Evolutionary conservation across 2,797 vertebrate genomes (phyloP).

Genomic region (Borostomias antarcticus): DNA sequence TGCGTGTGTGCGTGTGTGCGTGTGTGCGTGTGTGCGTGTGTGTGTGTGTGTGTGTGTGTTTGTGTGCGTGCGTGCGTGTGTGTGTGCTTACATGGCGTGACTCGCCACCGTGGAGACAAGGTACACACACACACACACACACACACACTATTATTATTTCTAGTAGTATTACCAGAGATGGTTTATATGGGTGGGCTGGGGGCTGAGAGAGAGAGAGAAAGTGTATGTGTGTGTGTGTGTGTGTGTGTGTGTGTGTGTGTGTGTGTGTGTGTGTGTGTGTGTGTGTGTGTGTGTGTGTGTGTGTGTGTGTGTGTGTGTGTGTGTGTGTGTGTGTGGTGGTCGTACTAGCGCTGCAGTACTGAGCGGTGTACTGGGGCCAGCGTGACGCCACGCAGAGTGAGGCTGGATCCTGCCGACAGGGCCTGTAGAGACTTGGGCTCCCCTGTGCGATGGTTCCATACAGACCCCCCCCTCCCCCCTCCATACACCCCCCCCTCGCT

Average conservation of each 20-base stretch:
- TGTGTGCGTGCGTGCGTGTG: too few species aligned
- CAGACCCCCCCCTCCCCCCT: too few species aligned
- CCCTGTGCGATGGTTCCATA: conserved; percentile 78
- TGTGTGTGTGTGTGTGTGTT: too few species aligned
- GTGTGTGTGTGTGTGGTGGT: conserved; percentile 53
- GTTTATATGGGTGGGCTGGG: not conserved
- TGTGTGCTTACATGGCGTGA: too few species aligned
- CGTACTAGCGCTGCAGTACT: conserved; percentile 57
- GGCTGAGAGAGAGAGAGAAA: too few species aligned
- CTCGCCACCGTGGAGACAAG: conserved; percentile 94
- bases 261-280: not conserved
- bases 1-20: too few species aligned
- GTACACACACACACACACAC: conserved; percentile 59
- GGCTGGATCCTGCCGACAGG: conserved; percentile 76
- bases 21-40: too few species aligned
- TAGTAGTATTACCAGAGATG: not conserved
- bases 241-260: too few species aligned
- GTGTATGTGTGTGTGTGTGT: not conserved
- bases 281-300: too few species aligned
- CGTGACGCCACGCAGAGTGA: conserved; percentile 65
- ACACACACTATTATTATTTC: not conserved
- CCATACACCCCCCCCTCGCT: conserved; percentile 53
- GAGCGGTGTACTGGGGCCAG: conserved; percentile 62
- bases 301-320: not conserved
- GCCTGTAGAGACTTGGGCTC: conserved; percentile 63